A percentile compares a stretch with the other conserved stretches of the same genome.
phyloP scores from a whole-genome alignment of 2,888 invertebrate species.

The Yponomeuta cagnagella region DNA sequence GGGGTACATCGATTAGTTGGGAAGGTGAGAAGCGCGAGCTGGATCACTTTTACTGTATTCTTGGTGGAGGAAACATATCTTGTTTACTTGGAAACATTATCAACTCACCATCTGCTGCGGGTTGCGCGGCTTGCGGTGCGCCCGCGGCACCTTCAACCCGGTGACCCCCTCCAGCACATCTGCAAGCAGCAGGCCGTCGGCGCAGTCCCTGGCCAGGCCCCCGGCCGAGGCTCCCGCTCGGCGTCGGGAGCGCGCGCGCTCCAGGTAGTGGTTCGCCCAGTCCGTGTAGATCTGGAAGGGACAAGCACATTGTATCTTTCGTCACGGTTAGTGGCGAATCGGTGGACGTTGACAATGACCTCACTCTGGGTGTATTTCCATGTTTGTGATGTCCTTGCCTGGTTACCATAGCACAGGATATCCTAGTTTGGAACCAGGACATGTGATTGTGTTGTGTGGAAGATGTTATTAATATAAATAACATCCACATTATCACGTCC shows the following conservation, averaged over 20 bases:
- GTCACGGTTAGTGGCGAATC: background rate
- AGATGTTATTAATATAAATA: too few species aligned
- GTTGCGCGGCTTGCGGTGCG: constrained; percentile 89
- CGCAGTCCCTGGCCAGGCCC: constrained; percentile 92
- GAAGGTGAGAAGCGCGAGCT: too few species aligned
- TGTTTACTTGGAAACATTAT: too few species aligned
- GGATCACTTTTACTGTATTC: too few species aligned
- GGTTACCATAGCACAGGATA: too few species aligned
- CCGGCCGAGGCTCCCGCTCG: constrained; percentile 80
- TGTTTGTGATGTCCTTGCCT: too few species aligned
- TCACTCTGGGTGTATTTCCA: too few species aligned
- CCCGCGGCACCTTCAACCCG: constrained; percentile 80
- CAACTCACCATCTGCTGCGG: constrained; percentile 93
- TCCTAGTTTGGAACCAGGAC: too few species aligned
- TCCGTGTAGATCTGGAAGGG: constrained; percentile 93
- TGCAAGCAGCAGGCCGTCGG: constrained; percentile 93
- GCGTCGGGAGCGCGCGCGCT: constrained; percentile 90
- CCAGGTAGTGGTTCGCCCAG: constrained; percentile 98
- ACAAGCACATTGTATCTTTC: background rate
- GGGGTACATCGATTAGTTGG: too few species aligned
- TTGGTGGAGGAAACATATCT: too few species aligned
- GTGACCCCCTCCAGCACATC: constrained; percentile 97
- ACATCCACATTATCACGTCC: too few species aligned
- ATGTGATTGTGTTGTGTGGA: too few species aligned
- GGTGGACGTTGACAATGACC: background rate